These are phyloP conservation scores for Norana najaformis DNA, from an alignment of 2,888 invertebrate species.

Conservation along the genomic window DNA sequence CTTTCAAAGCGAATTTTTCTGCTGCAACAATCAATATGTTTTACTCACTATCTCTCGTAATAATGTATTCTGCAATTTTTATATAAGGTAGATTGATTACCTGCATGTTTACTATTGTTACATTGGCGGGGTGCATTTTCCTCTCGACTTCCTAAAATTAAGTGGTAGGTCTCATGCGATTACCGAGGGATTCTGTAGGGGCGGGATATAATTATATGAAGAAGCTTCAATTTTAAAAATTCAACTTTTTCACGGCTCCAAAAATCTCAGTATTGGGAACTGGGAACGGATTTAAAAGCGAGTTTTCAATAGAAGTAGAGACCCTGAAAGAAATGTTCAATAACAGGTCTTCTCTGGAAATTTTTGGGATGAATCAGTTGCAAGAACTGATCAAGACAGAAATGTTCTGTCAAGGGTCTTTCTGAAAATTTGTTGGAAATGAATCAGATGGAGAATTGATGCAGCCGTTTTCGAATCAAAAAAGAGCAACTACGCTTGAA, in stretches of 20 bases:
- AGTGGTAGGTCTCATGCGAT: not conserved
- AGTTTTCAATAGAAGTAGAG: too few species aligned
- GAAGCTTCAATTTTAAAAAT: too few species aligned
- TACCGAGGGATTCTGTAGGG: not conserved
- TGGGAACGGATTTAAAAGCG: too few species aligned
- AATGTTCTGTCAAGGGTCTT: not conserved
- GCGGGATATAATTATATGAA: not conserved
- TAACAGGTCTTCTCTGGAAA: not conserved
- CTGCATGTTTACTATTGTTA: not conserved
- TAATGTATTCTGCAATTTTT: not conserved
- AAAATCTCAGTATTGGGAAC: too few species aligned
- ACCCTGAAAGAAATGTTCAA: too few species aligned
- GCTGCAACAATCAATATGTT: not conserved
- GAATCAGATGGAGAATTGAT: too few species aligned
- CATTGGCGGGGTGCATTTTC: not conserved
- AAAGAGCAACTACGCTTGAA: too few species aligned
- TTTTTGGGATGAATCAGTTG: not conserved
- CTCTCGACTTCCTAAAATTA: not conserved
- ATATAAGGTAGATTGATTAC: not conserved
- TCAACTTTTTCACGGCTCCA: too few species aligned
- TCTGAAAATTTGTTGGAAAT: not conserved
- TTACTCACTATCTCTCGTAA: not conserved
- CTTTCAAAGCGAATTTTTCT: not conserved
- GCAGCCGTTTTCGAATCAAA: too few species aligned
- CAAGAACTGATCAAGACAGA: too few species aligned